Evolutionary conservation across 2,113 vertebrate species (phyloP), one percentile per base, ranked within the genome.

Genomic region (Tragelaphus buxtoni): DNA sequence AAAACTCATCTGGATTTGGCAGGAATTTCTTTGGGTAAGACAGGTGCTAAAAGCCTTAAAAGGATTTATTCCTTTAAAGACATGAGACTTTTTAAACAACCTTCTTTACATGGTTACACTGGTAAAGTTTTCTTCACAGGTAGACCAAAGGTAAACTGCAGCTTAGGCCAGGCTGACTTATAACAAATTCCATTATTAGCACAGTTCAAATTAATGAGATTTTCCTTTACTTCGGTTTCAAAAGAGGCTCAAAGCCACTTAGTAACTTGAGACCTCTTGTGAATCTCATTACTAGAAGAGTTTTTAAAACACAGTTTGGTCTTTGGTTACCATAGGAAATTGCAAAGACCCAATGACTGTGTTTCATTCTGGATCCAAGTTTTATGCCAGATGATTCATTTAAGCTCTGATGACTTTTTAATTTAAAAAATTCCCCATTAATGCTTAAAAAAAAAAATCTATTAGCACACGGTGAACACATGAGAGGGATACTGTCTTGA

Each of bases 301-400:
- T 97, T 97, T 97, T 87, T 77, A 95, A 97, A 94, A 96, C 93
- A 92, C 81, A 79, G 90, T 96, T 92, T 96, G 94, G 95, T 90
- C 95, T 98, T 98, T 60, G 95, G 98, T 97, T 97, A 95, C 97
- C 92, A 94, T 97, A 98, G 98, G 98, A 97, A 96, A 97, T 98
- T 97, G 97, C 95, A 92, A 96, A 90, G 96, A n/a, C 87, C 94
- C 87, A 84, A 58, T n/a, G 96, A 92, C 88, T 86, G 45, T 84
- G 90, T 94, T 94, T 88, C 90, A 93, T 89, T 97, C 95, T 76
- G 56, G 76, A 90, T 90, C 81, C 90, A 35, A 35, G 35, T 97
- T 97, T 97, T 97, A 97, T 92, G 94, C 92, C 2, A 4, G 51
- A 96, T 49, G 65, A 97, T 96, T 94, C 92, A 90, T 96, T 97